phyloP scores from a whole-genome alignment of 2,797 vertebrate species.

The Danio aesculapii region DNA sequence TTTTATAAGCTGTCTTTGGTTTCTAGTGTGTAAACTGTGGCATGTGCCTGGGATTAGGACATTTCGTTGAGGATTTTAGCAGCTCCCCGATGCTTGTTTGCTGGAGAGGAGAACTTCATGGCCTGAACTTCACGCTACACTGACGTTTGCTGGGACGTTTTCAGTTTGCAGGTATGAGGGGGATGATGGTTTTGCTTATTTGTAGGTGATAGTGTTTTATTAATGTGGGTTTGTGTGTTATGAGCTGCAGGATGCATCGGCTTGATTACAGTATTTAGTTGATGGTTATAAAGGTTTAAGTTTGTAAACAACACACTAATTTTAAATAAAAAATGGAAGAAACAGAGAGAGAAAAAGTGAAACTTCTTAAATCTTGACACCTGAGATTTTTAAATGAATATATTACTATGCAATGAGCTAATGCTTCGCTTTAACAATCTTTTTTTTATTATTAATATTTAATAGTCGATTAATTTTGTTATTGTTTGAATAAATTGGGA shows the following conservation, averaged over 20 bases:
- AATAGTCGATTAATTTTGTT: too few relatives aligned
- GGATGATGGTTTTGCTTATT: not conserved
- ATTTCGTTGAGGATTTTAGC: conserved; percentile 81
- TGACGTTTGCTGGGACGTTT: conserved; percentile 64
- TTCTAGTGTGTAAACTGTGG: conserved; percentile 68
- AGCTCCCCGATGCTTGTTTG: conserved; percentile 65
- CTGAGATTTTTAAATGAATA: too few relatives aligned
- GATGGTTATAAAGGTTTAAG: not conserved
- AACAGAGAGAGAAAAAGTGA: too few relatives aligned
- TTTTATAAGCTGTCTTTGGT: conserved; percentile 62
- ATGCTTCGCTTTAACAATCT: too few relatives aligned
- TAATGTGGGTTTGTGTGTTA: conserved; percentile 33
- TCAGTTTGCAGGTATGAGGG: conserved; percentile 69
- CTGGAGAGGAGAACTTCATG: conserved; percentile 61
- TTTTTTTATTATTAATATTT: too few relatives aligned
- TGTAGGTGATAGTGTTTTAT: conserved; percentile 10
- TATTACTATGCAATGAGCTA: too few relatives aligned
- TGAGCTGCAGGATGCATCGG: not conserved
- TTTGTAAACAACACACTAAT: not conserved
- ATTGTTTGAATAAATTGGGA: too few relatives aligned
- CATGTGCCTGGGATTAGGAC: conserved; percentile 85
- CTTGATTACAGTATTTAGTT: conserved; percentile 10
- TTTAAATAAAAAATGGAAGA: not conserved
- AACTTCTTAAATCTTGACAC: too few relatives aligned
- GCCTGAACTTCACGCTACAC: conserved; percentile 60